Percentiles rank a stretch among this genome's conserved stretches.
phyloP scores from a whole-genome alignment of 1,140 invertebrate species.

The Limonius californicus region DNA sequence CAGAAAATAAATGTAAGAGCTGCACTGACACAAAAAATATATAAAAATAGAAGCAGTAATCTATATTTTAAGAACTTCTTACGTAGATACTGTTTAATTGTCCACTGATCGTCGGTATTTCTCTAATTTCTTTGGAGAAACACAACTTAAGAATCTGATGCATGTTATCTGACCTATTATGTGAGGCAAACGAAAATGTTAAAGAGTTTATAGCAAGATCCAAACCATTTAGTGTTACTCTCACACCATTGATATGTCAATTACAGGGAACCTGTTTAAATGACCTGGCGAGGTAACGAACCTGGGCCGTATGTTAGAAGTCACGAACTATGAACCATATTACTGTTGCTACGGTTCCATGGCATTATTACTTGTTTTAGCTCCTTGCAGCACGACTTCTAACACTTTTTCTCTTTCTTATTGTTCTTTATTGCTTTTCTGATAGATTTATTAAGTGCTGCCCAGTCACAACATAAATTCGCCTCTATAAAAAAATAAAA shows the following conservation, averaged over 20 bases:
- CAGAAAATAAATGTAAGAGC: too few species aligned
- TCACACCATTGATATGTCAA: conserved; percentile 19
- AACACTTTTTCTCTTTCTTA: not conserved
- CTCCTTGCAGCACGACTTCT: conserved; percentile 9
- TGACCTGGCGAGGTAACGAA: conserved; percentile 14
- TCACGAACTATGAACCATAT: conserved; percentile 18
- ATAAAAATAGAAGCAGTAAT: not conserved
- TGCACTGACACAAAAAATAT: too few species aligned
- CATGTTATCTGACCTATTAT: conserved; percentile 16
- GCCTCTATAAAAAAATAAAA: not conserved
- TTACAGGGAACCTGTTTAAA: conserved; percentile 14
- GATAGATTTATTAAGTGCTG: conserved; percentile 2
- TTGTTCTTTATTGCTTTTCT: conserved; percentile 1
- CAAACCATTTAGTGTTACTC: conserved; percentile 20
- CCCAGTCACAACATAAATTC: not conserved
- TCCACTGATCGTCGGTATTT: conserved; percentile 6
- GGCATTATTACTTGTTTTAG: conserved; percentile 5
- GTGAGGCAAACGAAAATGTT: conserved; percentile 21
- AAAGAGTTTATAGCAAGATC: conserved; percentile 27
- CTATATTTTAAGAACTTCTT: conserved; percentile 17
- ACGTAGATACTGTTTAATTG: too few species aligned
- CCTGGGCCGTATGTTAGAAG: conserved; percentile 10
- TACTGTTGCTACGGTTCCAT: conserved; percentile 13
- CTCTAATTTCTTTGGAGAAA: conserved; percentile 7
- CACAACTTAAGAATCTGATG: conserved; percentile 5